Evolutionary conservation across 2,888 invertebrate genomes (phyloP).

Genomic region (Eurytoma californica): DNA sequence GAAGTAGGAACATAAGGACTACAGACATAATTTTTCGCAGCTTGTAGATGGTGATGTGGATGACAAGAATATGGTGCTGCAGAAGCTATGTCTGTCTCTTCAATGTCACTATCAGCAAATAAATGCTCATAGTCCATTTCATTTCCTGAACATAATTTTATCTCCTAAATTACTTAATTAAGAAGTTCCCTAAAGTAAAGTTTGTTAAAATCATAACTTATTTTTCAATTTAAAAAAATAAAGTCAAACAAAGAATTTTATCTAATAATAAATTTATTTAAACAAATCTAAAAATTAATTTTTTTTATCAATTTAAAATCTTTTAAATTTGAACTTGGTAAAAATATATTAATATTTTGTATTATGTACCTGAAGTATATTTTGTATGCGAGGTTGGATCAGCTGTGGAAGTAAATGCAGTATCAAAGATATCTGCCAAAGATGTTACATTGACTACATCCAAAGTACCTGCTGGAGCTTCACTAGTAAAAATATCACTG

Average conservation of each 20-base stretch:
- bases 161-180: no score
- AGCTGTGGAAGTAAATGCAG: constrained; percentile 79
- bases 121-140: constrained; percentile 82
- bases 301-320: no score
- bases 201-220: no score
- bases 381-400: constrained; percentile 73
- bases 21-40: constrained; percentile 63
- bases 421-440: constrained; percentile 80
- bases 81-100: constrained; percentile 75
- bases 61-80: constrained; percentile 63
- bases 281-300: no score
- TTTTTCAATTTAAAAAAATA: no score
- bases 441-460: constrained; percentile 74
- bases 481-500: constrained; percentile 65
- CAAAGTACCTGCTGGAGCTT: constrained; percentile 64
- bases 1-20: constrained; percentile 61
- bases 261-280: no score
- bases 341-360: not conserved
- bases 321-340: not conserved
- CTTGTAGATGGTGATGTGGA: constrained; percentile 61
- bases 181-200: no score
- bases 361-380: constrained; percentile 66
- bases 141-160: constrained; percentile 72
- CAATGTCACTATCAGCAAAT: constrained; percentile 82
- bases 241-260: no score